A percentile compares a stretch with the other conserved stretches of the same genome.
These are phyloP conservation scores for Protomyctophum bolini DNA, from an alignment of 2,113 vertebrate species.

Conservation along the genomic window DNA sequence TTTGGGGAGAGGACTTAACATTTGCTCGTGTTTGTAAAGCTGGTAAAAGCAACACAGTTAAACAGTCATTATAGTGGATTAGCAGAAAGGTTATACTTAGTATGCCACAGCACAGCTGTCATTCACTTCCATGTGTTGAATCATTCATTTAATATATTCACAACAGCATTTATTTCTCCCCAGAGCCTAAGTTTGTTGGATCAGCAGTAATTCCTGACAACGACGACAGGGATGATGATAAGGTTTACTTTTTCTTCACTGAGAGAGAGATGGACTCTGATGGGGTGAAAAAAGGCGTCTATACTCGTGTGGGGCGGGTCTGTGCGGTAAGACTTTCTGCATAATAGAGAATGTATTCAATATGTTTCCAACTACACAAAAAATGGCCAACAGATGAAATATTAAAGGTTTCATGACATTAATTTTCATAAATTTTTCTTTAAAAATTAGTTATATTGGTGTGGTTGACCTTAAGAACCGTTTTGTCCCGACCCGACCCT, in stretches of 20 bases:
- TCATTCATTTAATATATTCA: background rate
- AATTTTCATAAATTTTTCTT: too few relatives aligned
- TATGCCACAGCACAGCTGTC: background rate
- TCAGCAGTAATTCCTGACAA: conserved; percentile 93
- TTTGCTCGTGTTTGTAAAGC: too few relatives aligned
- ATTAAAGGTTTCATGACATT: too few relatives aligned
- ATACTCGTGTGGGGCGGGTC: conserved; percentile 87
- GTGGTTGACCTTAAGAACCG: too few relatives aligned
- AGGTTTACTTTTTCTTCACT: conserved; percentile 97
- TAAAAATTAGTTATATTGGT: too few relatives aligned
- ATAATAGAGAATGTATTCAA: too few relatives aligned
- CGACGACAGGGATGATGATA: conserved; percentile 92
- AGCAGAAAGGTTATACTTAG: background rate
- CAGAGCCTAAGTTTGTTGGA: conserved; percentile 94
- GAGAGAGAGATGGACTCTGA: conserved; percentile 88
- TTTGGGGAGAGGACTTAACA: too few relatives aligned
- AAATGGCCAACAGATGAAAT: too few relatives aligned
- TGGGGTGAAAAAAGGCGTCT: conserved; percentile 82
- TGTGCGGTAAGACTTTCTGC: conserved; percentile 84
- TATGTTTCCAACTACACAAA: too few relatives aligned
- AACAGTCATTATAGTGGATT: background rate
- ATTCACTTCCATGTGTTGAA: background rate
- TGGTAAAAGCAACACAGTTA: too few relatives aligned
- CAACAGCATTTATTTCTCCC: conserved; percentile 21
- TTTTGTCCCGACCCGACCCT: too few relatives aligned